Evolutionary conservation across 1,140 invertebrate genomes (phyloP).

Genomic region (Brachionus calyciflorus): DNA sequence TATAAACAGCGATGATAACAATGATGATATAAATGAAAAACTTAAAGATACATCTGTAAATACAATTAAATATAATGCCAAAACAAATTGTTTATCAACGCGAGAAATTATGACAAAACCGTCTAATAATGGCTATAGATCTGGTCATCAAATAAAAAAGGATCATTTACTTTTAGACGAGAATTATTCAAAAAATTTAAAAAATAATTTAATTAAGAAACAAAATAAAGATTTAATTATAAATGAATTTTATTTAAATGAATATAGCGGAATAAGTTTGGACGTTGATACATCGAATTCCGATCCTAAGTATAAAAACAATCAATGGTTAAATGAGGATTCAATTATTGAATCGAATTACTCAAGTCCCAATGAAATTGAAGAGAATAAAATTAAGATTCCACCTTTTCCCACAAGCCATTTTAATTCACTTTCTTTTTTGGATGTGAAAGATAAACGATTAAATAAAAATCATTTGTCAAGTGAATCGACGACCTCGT

Average conservation of each 20-base stretch:
- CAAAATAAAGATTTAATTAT: background rate
- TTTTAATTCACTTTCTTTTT: constrained; percentile 22
- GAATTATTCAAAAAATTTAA: constrained; percentile 28
- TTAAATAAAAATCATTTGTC: background rate
- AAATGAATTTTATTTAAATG: background rate
- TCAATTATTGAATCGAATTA: constrained; percentile 4
- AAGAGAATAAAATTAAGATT: background rate
- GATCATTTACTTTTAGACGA: constrained; percentile 1
- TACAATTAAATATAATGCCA: constrained; percentile 43
- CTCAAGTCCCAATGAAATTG: background rate
- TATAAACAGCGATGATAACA: constrained; percentile 21
- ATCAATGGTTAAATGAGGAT: background rate
- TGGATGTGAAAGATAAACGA: background rate
- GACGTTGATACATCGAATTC: constrained; percentile 9
- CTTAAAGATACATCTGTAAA: background rate
- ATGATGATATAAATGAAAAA: constrained; percentile 28
- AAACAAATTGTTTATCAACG: constrained; percentile 16
- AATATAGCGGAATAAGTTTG: constrained; percentile 26
- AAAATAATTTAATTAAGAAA: background rate
- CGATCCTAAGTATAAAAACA: background rate
- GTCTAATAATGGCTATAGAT: background rate
- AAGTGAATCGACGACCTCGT: constrained; percentile 19
- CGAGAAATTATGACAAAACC: background rate
- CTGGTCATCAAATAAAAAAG: background rate
- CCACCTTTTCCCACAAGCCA: constrained; percentile 23